Conservation (phyloP, 53 echinoderm and acorn worm species). For the Luidia sarsii region DNA sequence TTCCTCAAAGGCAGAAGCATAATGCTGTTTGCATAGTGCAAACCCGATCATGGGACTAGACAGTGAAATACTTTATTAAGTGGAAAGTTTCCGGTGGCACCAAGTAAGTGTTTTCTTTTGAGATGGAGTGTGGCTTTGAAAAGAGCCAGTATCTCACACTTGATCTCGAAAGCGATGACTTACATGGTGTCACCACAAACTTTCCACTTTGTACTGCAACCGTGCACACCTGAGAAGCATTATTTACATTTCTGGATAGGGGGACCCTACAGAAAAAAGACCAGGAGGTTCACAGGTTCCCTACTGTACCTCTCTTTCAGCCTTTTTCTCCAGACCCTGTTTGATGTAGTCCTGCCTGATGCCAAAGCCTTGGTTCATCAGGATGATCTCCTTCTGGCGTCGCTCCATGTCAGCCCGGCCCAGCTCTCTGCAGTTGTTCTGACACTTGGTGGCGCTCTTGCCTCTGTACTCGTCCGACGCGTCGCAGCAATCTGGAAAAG, state of each 20-base stretch:
- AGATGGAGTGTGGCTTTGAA: neutral
- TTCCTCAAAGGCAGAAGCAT: too few relatives aligned
- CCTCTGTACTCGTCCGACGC: conserved; percentile 87
- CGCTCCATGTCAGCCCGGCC: conserved; percentile 80
- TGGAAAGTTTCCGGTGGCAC: too few relatives aligned
- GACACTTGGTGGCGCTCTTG: conserved; percentile 54
- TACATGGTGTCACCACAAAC: too few relatives aligned
- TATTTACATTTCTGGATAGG: neutral
- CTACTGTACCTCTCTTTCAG: conserved; percentile 72
- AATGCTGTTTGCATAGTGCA: neutral
- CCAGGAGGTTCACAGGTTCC: too few relatives aligned
- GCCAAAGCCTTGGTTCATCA: conserved; percentile 89
- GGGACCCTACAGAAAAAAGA: neutral
- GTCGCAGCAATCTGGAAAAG: conserved; percentile 91
- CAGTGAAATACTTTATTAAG: too few relatives aligned
- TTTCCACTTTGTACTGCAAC: too few relatives aligned
- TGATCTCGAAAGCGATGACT: too few relatives aligned
- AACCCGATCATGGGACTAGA: neutral
- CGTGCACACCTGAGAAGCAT: neutral
- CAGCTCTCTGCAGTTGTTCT: conserved; percentile 86
- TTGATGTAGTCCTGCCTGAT: conserved; percentile 78
- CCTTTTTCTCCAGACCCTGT: conserved; percentile 66
- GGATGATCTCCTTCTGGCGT: conserved; percentile 65
- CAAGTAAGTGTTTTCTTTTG: too few relatives aligned
- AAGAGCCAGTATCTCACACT: too few relatives aligned